A percentile compares a stretch with the other conserved stretches of the same genome.
Evolutionary conservation across 2,113 vertebrate genomes (phyloP).

Genomic region (Planiliza haematocheilus): DNA sequence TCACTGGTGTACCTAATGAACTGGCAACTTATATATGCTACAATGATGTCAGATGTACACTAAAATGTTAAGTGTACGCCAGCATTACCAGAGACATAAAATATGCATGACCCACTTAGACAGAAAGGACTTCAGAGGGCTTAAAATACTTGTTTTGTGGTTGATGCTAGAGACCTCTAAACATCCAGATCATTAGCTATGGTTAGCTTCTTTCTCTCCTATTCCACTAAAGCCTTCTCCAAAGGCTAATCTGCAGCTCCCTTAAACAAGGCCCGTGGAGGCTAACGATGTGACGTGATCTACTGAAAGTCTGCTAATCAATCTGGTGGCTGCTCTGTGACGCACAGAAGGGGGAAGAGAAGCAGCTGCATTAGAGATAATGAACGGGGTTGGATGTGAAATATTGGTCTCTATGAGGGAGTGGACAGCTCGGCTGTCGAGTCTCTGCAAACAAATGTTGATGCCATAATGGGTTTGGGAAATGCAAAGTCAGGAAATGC

Average conservation of each 20-base stretch:
- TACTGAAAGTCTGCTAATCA: slow-evolving; percentile 10
- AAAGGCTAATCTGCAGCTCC: too few species aligned
- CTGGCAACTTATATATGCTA: neutral
- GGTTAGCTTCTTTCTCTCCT: neutral
- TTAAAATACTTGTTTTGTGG: slow-evolving; percentile 8
- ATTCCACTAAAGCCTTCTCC: neutral
- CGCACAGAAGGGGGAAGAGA: slow-evolving; percentile 3
- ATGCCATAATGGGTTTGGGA: too few species aligned
- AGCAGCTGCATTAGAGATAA: slow-evolving; percentile 12
- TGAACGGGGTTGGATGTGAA: slow-evolving; percentile 2
- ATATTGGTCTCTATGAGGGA: slow-evolving; percentile 1
- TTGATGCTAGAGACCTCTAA: slow-evolving; percentile 2
- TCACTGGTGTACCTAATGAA: too few species aligned
- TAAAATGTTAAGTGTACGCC: slow-evolving; percentile 8
- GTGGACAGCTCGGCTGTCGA: neutral
- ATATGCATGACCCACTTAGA: slow-evolving; percentile 62
- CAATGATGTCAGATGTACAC: slow-evolving; percentile 4
- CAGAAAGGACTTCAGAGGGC: too few species aligned
- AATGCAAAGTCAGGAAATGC: too few species aligned
- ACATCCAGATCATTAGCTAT: neutral
- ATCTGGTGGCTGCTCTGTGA: neutral
- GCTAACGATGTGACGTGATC: neutral
- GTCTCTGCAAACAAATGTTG: too few species aligned
- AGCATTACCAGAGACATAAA: slow-evolving; percentile 30
- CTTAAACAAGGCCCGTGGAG: too few species aligned